These are phyloP conservation scores for Sebastes reedi DNA, from an alignment of 2,797 vertebrate genomes.

Conservation along the genomic window DNA sequence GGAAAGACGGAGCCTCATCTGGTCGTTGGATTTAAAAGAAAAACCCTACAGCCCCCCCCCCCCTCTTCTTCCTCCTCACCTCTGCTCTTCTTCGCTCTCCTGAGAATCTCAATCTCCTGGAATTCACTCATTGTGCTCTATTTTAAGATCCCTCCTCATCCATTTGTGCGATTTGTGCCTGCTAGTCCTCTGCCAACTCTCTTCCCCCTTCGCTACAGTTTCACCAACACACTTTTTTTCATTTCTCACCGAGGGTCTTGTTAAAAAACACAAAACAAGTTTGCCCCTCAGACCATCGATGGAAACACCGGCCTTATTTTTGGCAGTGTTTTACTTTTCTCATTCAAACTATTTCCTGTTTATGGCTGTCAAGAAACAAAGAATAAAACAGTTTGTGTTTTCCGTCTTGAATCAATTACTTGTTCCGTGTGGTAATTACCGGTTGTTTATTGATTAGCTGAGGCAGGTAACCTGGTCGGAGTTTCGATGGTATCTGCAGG, in stretches of 20 bases:
- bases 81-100: slow-evolving; percentile 12
- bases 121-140: slow-evolving; percentile 57
- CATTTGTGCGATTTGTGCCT: slow-evolving; percentile 6
- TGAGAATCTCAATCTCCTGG: slow-evolving; percentile 20
- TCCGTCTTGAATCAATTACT: slow-evolving; percentile 27
- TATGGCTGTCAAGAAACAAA: slow-evolving; percentile 20
- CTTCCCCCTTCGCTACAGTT: slow-evolving; percentile 7
- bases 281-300: slow-evolving; percentile 5
- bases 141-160: slow-evolving; percentile 46
- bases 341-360: not conserved
- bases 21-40: slow-evolving; percentile 46
- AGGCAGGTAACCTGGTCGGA: slow-evolving; percentile 18
- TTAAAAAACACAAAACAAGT: slow-evolving; percentile 11
- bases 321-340: slow-evolving; percentile 17
- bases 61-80: not conserved
- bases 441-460: slow-evolving; percentile 61
- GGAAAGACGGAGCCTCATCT: slow-evolving; percentile 26
- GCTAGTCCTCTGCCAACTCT: slow-evolving; percentile 6
- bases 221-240: not conserved
- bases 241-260: not conserved
- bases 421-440: slow-evolving; percentile 22
- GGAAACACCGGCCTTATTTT: slow-evolving; percentile 26
- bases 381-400: slow-evolving; percentile 16
- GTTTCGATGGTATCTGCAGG: slow-evolving; percentile 2
- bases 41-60: not conserved